Percentiles rank a stretch among this genome's conserved stretches.
phyloP scores from a whole-genome alignment of 2,888 invertebrate species.

The Melinaea marsaeus region DNA sequence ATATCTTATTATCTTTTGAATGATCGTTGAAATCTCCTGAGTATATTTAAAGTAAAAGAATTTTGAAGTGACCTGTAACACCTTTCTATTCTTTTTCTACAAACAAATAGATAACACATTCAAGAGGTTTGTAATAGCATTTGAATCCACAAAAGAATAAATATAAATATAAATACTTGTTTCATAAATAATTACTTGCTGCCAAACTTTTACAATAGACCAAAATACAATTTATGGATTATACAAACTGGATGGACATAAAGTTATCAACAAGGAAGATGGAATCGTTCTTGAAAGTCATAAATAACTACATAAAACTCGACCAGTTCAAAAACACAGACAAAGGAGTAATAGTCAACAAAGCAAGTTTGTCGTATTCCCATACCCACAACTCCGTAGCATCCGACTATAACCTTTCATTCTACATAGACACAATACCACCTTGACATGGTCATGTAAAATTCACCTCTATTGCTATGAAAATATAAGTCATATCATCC shows the following conservation, averaged over 20 bases:
- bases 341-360: constrained; percentile 48
- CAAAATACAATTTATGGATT: no score
- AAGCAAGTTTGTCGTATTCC: constrained; percentile 55
- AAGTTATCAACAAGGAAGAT: constrained; percentile 5
- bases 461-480: neutral
- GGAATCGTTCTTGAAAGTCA: constrained; percentile 1
- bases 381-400: constrained; percentile 52
- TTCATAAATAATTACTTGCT: no score
- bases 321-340: constrained; percentile 1
- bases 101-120: no score
- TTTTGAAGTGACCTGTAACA: no score
- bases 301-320: constrained; percentile 16
- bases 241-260: constrained; percentile 11
- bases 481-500: neutral
- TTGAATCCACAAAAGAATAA: no score
- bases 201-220: no score
- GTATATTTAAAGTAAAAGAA: no score
- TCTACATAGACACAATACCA: no score
- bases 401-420: constrained; percentile 11
- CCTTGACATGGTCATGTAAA: neutral
- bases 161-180: no score
- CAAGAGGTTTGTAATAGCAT: no score
- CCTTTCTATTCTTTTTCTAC: no score
- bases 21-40: neutral
- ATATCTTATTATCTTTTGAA: neutral